A percentile compares a stretch with the other conserved stretches of the same genome.
These are phyloP conservation scores for Halcyon senegalensis DNA, from an alignment of 2,113 vertebrate species.

Conservation along the genomic window DNA sequence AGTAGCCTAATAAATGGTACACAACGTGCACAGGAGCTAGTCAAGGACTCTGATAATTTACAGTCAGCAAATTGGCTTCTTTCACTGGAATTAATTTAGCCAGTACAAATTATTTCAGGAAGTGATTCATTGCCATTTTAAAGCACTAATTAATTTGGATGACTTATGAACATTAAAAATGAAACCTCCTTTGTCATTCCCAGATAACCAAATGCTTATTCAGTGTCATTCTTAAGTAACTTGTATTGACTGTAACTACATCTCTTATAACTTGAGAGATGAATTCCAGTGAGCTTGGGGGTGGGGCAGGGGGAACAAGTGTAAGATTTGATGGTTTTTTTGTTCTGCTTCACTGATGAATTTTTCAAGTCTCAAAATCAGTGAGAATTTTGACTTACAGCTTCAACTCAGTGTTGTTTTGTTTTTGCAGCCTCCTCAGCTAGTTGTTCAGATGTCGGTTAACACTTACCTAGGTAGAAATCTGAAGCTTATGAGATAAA, in stretches of 20 bases:
- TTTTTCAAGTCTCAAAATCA: neutral
- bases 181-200: conserved; percentile 58
- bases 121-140: conserved; percentile 63
- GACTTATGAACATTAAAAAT: conserved; percentile 50
- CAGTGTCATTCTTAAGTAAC: conserved; percentile 30
- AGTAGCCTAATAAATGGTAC: conserved; percentile 43
- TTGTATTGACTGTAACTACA: neutral
- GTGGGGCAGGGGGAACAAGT: neutral
- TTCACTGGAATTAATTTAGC: conserved; percentile 63
- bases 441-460: neutral
- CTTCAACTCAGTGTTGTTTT: neutral
- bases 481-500: neutral
- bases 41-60: conserved; percentile 29
- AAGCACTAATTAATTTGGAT: conserved; percentile 50
- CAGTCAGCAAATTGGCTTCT: conserved; percentile 56
- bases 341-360: neutral
- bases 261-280: neutral
- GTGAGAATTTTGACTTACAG: neutral
- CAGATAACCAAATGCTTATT: conserved; percentile 27
- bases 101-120: conserved; percentile 59
- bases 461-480: neutral
- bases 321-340: neutral
- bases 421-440: neutral
- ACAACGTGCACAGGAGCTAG: neutral
- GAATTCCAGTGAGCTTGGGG: neutral